Base-by-base conservation (phyloP, 2,797 vertebrate genomes). In the Pitangus sulphuratus region DNA sequence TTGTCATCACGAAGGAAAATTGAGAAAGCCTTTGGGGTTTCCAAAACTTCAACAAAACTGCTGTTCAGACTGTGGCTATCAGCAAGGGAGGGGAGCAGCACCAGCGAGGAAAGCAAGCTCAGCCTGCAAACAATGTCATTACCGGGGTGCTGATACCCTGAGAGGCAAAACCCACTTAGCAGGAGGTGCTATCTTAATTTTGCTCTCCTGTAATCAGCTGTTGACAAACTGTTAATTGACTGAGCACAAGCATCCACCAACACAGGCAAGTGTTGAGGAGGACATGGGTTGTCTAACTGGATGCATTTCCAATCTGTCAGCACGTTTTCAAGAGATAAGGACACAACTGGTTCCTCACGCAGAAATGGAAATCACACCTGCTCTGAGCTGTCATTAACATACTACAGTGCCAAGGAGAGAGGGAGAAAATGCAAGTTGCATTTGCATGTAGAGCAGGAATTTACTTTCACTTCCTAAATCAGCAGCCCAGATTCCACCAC, bases 161-260 rank as follows among this genome's bases (percentile, higher is more conserved):
- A 24, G 4, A 87, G 65, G 79, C 21, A 92, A 85, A 93, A 84
- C 15, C 42, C 64, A 86, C 50, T 84, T 51, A 48, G 53, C 82
- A 71, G 65, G 65, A 93, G 16, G 69, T 31, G 53, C 51, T 75
- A 33, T 65, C 92, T 87, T 91, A 83, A 87, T 75, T 84, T 78
- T 87, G n/a, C 61, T 69, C 79, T 72, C 17, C 64, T 89, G 58
- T 56, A 94, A 92, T 96, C 95, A 86, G 72, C 84, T 90, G 87
- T 61, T 90, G 94, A 95, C 94, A 94, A 94, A 95, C 91, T 89
- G 89, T 82, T 88, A 86, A 93, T 82, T 78, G 91, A 81, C 84
- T 91, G 71, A 89, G 69, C 82, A 68, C 72, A 91, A 91, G 84
- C 61, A 91, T 76, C 87, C 95, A 94, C 87, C 83, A 95, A 93